These are phyloP conservation scores for Drosophila atripex DNA, from an alignment of 2,888 invertebrate genomes.

Conservation along the genomic window DNA sequence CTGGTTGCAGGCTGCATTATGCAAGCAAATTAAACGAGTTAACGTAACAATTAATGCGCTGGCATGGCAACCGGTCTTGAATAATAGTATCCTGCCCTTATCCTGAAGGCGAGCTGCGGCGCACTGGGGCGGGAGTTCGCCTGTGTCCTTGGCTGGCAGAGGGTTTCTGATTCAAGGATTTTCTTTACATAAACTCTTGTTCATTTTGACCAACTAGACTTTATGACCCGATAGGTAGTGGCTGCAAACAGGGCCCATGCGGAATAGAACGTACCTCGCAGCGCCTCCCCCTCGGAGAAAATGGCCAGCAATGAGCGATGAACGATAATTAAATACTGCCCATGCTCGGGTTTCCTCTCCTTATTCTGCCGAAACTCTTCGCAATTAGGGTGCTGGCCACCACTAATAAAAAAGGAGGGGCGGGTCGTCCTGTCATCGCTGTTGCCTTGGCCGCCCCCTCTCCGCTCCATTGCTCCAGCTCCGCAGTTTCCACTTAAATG, in stretches of 20 bases:
- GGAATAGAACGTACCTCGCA: conserved; percentile 3
- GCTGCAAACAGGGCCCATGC: not conserved
- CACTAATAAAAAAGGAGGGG: conserved; percentile 62
- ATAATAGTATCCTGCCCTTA: conserved; percentile 43
- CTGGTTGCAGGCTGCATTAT: conserved; percentile 32
- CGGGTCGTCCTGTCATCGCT: conserved; percentile 46
- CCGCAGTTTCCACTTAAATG: conserved; percentile 77
- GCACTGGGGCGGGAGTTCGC: not conserved
- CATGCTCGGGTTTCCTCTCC: conserved; percentile 16
- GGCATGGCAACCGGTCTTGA: conserved; percentile 53
- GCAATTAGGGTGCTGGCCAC: conserved; percentile 68
- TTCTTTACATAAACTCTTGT: not conserved
- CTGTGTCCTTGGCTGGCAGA: not conserved
- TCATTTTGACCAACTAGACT: not conserved
- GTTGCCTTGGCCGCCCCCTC: conserved; percentile 20
- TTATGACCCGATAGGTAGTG: not conserved
- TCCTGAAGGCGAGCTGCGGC: conserved; percentile 9
- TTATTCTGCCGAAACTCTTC: conserved; percentile 43
- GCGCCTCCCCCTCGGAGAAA: conserved; percentile 22
- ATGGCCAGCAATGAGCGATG: conserved; percentile 47
- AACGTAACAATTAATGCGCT: conserved; percentile 67
- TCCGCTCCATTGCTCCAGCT: conserved; percentile 72
- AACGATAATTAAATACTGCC: conserved; percentile 70
- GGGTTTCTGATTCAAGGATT: not conserved
- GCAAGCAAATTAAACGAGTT: conserved; percentile 57